Evolutionary conservation across 2,888 invertebrate species (phyloP).

Genomic region (Mythimna pallens): DNA sequence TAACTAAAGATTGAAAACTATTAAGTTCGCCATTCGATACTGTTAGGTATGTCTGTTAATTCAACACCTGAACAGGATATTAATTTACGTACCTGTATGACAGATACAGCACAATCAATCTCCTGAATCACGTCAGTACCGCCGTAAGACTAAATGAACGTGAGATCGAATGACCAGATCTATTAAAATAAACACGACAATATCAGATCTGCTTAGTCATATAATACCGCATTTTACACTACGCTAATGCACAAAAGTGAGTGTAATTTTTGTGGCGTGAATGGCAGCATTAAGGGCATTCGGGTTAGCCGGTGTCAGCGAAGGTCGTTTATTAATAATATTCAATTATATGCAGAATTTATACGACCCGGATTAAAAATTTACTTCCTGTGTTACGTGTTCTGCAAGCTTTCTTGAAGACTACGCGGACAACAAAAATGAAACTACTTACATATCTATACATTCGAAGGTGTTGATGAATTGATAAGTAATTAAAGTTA

Average conservation of each 20-base stretch:
- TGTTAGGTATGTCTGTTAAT: constrained; percentile 19
- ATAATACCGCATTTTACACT: constrained; percentile 36
- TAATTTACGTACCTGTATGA: constrained; percentile 41
- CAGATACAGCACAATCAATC: constrained; percentile 49
- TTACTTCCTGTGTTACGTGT: constrained; percentile 44
- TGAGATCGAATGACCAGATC: constrained; percentile 65
- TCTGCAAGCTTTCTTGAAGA: constrained; percentile 59
- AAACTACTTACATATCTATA: neutral
- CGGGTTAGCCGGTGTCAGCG: constrained; percentile 67
- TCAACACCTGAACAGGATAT: constrained; percentile 57
- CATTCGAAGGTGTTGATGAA: no score
- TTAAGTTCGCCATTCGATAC: constrained; percentile 32
- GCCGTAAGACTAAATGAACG: constrained; percentile 63
- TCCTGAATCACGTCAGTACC: constrained; percentile 58
- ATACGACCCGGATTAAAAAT: constrained; percentile 59
- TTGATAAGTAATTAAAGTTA: no score
- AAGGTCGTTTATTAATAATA: constrained; percentile 77
- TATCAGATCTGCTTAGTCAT: constrained; percentile 50
- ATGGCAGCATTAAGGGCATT: constrained; percentile 83
- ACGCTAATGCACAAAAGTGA: constrained; percentile 64
- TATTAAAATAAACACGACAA: constrained; percentile 51
- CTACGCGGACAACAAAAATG: constrained; percentile 53
- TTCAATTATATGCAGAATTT: constrained; percentile 64
- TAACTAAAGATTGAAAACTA: constrained; percentile 21
- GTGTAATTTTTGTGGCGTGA: constrained; percentile 79